Evolutionary conservation across 2,113 vertebrate species (phyloP), one percentile per base, ranked within the genome.

Genomic region (Micronisus gabar): DNA sequence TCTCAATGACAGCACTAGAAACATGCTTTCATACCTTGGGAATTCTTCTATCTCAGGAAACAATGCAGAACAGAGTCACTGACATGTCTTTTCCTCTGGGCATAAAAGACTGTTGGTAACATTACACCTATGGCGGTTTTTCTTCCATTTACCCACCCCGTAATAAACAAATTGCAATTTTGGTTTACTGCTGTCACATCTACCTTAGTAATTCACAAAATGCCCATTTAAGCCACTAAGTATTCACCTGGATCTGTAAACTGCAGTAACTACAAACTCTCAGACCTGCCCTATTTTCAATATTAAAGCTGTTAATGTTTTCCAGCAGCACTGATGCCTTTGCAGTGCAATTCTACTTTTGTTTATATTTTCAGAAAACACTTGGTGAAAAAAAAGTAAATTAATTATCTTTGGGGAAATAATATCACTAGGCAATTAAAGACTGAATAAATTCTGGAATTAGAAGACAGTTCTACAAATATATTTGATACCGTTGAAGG

Each of bases 71-170:
- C 6, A 61, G 48, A 79, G 26, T 40, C 50, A 21, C 2, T 13
- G 41, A 20, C 11, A 3, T 3, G 9, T 16, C 38, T 71, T 82
- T 85, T 72, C 50, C 32, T 5, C 72, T 38, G 40, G 55, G 65
- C 89, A 74, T 53, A 66, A 48, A 41, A 61, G 11, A 48, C 6
- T 8, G 17, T 78, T 45, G 50, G 32, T 21, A 65, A 74, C 27
- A 6, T 61, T 13, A 59, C 15, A 78, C 17, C 19, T 53, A 25
- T 6, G 5, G 38, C 8, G 15, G 3, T 40, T 86, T 79, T 68
- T 40, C 43, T 70, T 78, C 30, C 34, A 36, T 23, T 25, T 65
- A 8, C 23, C 11, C 21, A 45, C 11, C 41, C 45, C 0, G 0
- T 10, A 79, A 59, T 7, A 71, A 81, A 32, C 5, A 56, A 53